Conservation (phyloP, 2,888 invertebrate species). For the Physocephala rufipes region DNA sequence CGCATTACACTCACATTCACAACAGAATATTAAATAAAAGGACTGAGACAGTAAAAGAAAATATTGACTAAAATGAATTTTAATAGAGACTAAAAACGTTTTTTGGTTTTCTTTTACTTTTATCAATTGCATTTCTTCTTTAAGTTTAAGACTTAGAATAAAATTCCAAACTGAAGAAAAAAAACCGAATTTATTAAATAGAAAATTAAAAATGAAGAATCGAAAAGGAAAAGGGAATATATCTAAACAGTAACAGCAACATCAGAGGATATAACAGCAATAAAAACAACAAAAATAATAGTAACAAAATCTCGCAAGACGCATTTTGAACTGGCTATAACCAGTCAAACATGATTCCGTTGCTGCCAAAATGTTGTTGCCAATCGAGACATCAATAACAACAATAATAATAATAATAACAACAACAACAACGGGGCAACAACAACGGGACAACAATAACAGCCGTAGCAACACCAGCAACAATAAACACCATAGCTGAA, state of each 20-base stretch:
- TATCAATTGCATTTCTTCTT: no score
- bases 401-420: not conserved
- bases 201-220: not conserved
- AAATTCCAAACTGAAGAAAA: not conserved
- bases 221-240: not conserved
- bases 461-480: constrained; percentile 4
- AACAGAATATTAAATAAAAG: no score
- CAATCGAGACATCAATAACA: not conserved
- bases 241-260: not conserved
- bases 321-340: constrained; percentile 9
- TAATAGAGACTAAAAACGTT: no score
- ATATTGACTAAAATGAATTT: not conserved
- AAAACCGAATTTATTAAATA: not conserved
- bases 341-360: no score
- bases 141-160: not conserved
- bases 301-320: constrained; percentile 21
- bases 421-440: not conserved
- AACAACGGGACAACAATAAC: not conserved
- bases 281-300: no score
- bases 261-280: no score
- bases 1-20: no score
- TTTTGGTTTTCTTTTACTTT: no score
- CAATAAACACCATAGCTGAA: not conserved
- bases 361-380: no score
- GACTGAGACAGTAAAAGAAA: not conserved